Evolutionary conservation across 2,888 invertebrate species (phyloP).

Genomic region (Junonia oenone): DNA sequence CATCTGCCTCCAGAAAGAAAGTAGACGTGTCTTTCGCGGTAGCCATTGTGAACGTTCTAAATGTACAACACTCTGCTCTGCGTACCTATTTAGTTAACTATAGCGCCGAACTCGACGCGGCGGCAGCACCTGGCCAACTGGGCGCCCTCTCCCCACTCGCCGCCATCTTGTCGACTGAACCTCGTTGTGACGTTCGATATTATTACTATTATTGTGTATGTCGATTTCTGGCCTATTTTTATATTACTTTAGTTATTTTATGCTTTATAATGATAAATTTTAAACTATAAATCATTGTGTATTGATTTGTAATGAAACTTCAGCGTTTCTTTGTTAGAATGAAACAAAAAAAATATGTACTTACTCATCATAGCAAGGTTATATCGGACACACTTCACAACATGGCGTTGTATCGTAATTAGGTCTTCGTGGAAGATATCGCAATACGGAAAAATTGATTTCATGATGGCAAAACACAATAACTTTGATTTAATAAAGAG

Average conservation of each 20-base stretch:
- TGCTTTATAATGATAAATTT: background rate
- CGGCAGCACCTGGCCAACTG: slow-evolving; percentile 81
- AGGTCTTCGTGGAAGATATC: slow-evolving; percentile 69
- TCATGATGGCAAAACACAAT: slow-evolving; percentile 55
- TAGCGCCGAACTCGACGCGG: slow-evolving; percentile 80
- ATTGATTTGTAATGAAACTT: background rate
- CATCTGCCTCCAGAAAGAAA: slow-evolving; percentile 95
- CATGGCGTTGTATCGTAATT: slow-evolving; percentile 71
- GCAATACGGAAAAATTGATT: slow-evolving; percentile 61
- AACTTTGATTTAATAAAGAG: slow-evolving; percentile 43
- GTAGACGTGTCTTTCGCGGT: slow-evolving; percentile 94
- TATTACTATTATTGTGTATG: slow-evolving; percentile 61
- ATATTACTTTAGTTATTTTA: slow-evolving; percentile 8
- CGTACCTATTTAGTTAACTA: slow-evolving; percentile 76
- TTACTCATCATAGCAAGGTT: slow-evolving; percentile 73
- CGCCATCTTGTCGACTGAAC: slow-evolving; percentile 74
- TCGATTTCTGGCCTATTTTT: slow-evolving; percentile 45
- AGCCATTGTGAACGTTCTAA: slow-evolving; percentile 86
- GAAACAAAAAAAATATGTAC: slow-evolving; percentile 59
- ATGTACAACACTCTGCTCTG: slow-evolving; percentile 70
- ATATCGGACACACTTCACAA: slow-evolving; percentile 67
- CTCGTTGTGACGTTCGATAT: slow-evolving; percentile 74
- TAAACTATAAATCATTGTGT: background rate
- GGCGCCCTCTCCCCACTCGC: slow-evolving; percentile 77
- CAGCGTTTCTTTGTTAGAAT: slow-evolving; percentile 28